Base-by-base conservation (phyloP, 2,113 vertebrate genomes). In the Ceuthmochares aereus region DNA sequence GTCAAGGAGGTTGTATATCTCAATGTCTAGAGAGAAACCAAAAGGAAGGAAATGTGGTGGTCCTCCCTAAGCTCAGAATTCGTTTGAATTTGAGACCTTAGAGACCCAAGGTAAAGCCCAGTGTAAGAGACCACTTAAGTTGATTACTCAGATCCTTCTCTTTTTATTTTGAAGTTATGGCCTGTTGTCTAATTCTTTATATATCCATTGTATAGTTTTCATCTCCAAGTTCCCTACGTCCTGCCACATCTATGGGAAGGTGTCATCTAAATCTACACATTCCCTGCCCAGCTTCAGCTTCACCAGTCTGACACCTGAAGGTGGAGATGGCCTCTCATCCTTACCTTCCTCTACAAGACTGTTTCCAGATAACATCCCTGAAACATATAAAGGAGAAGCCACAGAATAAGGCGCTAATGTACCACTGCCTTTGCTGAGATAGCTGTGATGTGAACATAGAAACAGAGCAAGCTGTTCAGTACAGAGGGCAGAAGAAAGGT, bases 231-330 rank as follows among this genome's bases (percentile, higher is more conserved):
- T 87, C 40, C 49, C 58, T 43, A 56, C 19, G 84, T 67, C 49
- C 52, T 87, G n/a, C 69, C 17, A 36, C 40, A 92, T 75, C 12
- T 94, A 77, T 68, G 91, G 83, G 64, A 43, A 92, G 27, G 62
- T 94, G 62, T 82, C 66, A 72, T 29, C 77, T 93, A 92, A 84
- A 89, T 93, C 58, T 64, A 55, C 23, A 87, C 69, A 60, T 76
- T 95, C 40, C 21, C 36, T 89, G 80, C 34, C 74, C 80, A 47
- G 22, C n/a, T 40, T 40, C 40, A 40, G 40, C 37, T 95, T 70
- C 60, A 81, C 64, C 32, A 91, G 56, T 60, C 37, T 94, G 73
- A 87, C 34, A 87, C 56, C 2, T 87, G 83, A 95, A 83, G 59
- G 23, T 89, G 43, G 51, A 95, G 79, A 89, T 84, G 76, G 56